Evolutionary conservation across 2,888 invertebrate species (phyloP), one percentile per base, ranked within the genome.

Genomic region (Catocala fraxini): DNA sequence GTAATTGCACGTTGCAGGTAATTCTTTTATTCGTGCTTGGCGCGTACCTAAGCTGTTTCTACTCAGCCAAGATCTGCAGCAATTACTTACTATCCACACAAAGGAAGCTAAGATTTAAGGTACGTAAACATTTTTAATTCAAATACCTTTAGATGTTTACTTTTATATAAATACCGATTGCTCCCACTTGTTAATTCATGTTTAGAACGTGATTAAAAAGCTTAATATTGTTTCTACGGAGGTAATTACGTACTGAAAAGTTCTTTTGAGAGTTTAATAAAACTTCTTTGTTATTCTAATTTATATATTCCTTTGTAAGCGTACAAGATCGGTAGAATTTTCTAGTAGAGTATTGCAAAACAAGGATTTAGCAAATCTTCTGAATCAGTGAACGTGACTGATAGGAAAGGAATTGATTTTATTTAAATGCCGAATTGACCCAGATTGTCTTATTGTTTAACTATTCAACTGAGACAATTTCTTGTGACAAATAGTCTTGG

Each of bases 101-200:
- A 68, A 84, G 93, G 66, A 90, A 83, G 71, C 77, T 87, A 56
- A 88, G 86, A 76, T 94, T 93, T 71, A 93, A 89, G 89, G 93
- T 91, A 81, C 65, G 68, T 65, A 61, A 63, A 59, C 52, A 58
- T 53, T 51, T 69, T 60, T 42, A 64, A 65, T 54, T 51, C 7
- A 15, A 56, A 51, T 25, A 48, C 34, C 25, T 39, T 15, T 33
- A 4, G 3, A 51, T 13, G 46, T 15, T 42, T 42, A 42, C 11
- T 4, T 42, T 5, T n/a, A 42, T 11, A 42, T 11, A 62, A 57
- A 63, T 34, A 11, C n/a, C 52, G 9, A 57, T 51, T 42, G 53
- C 12, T 43, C 51, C 4, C 10, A 52, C 56, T 35, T 56, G 61
- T 64, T 62, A 45, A 61, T 52, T 65, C 47, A 56, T 56, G 57